phyloP scores from a whole-genome alignment of 2,797 vertebrate genomes.

The Hyperoplus immaculatus region DNA sequence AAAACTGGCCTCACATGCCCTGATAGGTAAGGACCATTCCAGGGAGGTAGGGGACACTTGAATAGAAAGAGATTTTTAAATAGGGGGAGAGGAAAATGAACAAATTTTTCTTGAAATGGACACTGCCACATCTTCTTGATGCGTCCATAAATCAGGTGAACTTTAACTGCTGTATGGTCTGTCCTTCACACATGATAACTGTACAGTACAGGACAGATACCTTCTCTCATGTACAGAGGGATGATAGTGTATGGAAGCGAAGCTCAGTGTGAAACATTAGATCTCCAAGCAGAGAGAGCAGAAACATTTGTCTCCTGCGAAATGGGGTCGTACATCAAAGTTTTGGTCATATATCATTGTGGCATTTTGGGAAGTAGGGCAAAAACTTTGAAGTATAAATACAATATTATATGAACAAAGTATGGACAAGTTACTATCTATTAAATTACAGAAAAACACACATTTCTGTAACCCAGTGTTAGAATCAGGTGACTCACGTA shows the following conservation, averaged over 20 bases:
- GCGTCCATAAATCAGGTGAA: constrained; percentile 19
- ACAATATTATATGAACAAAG: constrained; percentile 31
- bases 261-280: constrained; percentile 37
- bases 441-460: too few relatives aligned
- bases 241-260: constrained; percentile 23
- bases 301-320: constrained; percentile 33
- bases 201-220: background rate
- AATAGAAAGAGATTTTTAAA: background rate
- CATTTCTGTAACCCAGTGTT: too few relatives aligned
- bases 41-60: background rate
- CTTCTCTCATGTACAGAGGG: background rate
- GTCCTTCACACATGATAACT: background rate
- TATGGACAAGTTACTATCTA: background rate
- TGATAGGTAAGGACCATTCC: background rate
- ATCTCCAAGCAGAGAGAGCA: constrained; percentile 20
- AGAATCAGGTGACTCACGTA: background rate
- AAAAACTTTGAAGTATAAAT: background rate
- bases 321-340: constrained; percentile 36
- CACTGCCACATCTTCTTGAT: constrained; percentile 17
- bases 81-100: background rate
- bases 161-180: background rate
- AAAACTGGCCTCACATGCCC: background rate
- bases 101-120: background rate
- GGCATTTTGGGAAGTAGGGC: constrained; percentile 9
- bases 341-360: constrained; percentile 27